phyloP scores from a whole-genome alignment of 2,888 invertebrate genomes.

The Hyppa rectilinea region DNA sequence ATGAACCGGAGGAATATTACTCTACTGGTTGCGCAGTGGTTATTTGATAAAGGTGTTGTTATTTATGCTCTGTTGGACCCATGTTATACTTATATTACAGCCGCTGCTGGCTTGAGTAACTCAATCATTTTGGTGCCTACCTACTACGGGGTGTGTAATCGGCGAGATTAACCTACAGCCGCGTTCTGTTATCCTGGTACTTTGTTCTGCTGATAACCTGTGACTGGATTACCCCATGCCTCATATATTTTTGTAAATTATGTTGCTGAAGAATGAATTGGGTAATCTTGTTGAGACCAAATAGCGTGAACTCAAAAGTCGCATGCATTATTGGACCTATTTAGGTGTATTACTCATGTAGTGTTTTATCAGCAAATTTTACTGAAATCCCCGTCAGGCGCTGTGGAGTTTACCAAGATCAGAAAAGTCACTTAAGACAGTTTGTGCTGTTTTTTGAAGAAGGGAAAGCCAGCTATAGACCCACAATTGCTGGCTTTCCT shows the following conservation, averaged over 20 bases:
- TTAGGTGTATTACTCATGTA: not conserved
- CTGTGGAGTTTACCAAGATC: too few species aligned
- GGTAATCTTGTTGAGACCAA: not conserved
- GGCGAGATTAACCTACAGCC: conserved; percentile 54
- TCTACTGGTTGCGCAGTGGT: conserved; percentile 68
- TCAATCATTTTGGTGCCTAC: conserved; percentile 57
- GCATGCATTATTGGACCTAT: not conserved
- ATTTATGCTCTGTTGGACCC: conserved; percentile 68
- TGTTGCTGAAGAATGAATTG: conserved; percentile 6
- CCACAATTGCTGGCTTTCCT: not conserved
- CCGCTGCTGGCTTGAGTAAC: conserved; percentile 48
- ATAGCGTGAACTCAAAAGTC: not conserved
- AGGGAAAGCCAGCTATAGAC: too few species aligned
- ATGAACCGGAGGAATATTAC: conserved; percentile 84
- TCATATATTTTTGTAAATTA: conserved; percentile 7
- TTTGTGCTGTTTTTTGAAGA: too few species aligned
- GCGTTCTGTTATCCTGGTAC: conserved; percentile 60
- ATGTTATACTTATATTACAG: conserved; percentile 61
- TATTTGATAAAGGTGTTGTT: conserved; percentile 77
- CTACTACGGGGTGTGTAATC: conserved; percentile 42
- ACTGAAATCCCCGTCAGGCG: too few species aligned
- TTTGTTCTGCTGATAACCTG: conserved; percentile 37
- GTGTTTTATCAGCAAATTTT: too few species aligned
- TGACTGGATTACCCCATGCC: conserved; percentile 27
- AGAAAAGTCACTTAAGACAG: too few species aligned